Percentiles rank a stretch among this genome's conserved stretches.
Conservation (phyloP, 2,888 invertebrate genomes). For the Stramonita haemastoma region DNA sequence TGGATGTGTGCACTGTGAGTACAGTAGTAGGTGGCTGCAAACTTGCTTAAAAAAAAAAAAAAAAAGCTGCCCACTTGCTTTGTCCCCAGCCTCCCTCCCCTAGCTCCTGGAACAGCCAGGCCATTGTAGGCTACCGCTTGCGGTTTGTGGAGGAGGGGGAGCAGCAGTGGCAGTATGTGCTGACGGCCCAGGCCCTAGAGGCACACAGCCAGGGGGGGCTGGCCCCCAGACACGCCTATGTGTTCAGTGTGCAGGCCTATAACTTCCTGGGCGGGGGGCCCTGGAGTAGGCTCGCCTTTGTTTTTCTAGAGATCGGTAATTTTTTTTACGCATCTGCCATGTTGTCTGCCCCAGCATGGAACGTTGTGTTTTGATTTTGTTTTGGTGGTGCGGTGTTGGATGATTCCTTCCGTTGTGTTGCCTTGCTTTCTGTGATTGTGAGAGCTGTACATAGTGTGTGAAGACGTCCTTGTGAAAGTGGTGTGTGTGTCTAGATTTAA, state of each 20-base stretch:
- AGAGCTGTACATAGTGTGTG: too few relatives aligned
- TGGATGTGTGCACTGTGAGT: too few relatives aligned
- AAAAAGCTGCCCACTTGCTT: not conserved
- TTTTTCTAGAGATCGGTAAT: constrained; percentile 66
- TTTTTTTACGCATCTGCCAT: not conserved
- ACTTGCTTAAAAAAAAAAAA: too few relatives aligned
- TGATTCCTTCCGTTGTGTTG: not conserved
- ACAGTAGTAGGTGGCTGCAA: too few relatives aligned
- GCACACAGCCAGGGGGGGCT: constrained; percentile 44
- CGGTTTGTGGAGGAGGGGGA: constrained; percentile 44
- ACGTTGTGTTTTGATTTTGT: not conserved
- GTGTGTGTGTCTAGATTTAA: too few relatives aligned
- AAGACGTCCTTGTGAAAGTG: too few relatives aligned
- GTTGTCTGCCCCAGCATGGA: not conserved
- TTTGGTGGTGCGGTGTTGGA: not conserved
- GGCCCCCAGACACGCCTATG: constrained; percentile 80
- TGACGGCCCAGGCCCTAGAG: constrained; percentile 34
- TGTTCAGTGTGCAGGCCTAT: constrained; percentile 93
- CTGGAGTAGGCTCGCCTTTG: constrained; percentile 54
- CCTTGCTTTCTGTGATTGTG: not conserved
- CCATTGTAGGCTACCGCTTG: constrained; percentile 53
- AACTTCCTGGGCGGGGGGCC: constrained; percentile 94
- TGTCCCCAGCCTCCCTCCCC: constrained; percentile 51
- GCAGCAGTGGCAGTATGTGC: constrained; percentile 48
- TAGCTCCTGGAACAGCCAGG: constrained; percentile 57